Evolutionary conservation across 1,140 invertebrate species (phyloP), one percentile per base, ranked within the genome.

Genomic region (Drosophila ficusphila): DNA sequence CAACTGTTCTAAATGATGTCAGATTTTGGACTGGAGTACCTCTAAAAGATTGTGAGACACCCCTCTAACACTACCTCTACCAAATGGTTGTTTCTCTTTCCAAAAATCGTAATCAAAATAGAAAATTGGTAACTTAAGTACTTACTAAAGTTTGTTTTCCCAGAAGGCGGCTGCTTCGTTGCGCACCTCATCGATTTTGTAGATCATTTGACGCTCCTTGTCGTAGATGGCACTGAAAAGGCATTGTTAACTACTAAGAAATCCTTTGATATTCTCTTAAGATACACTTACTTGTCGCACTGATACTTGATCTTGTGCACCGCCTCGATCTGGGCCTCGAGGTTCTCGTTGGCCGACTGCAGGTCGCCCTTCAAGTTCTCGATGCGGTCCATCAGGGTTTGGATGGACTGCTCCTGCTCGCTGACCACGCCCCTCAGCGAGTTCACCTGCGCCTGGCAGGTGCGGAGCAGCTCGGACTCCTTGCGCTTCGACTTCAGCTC

Each of bases 391-490:
- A 92, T 90, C 3, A 94, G 92, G n/a, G 92, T 90, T 53, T 93
- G 81, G 33, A 95, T 91, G 9, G 93, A 92, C 62, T 92, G 91
- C 72, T 93, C 92, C 76, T 95, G 94, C 67, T 95, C 94, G 56
- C 91, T 85, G 16, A 93, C 94, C 14, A 94, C 82, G 25, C 92
- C 93, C 49, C 94, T 90, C 1, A 95, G 88, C 65, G 94, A 93
- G 31, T 91, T 92, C 14, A 94, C 91, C 90, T 95, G 94, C 0
- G 92, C 92, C 92, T 95, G 93, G 75, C 92, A 93, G 5, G 92
- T 90, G 85, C 93, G 94, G 62, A 94, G 88, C 52, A 92, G 91
- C 64, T 92, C 91, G 29, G 92, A 88, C 76, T 92, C 86, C 60
- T 90, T 79, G 23, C 91, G 90, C n/a, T 92, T 90, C 16, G 91